Conservation (phyloP, 2,113 vertebrate genomes). For the Suncus etruscus region DNA sequence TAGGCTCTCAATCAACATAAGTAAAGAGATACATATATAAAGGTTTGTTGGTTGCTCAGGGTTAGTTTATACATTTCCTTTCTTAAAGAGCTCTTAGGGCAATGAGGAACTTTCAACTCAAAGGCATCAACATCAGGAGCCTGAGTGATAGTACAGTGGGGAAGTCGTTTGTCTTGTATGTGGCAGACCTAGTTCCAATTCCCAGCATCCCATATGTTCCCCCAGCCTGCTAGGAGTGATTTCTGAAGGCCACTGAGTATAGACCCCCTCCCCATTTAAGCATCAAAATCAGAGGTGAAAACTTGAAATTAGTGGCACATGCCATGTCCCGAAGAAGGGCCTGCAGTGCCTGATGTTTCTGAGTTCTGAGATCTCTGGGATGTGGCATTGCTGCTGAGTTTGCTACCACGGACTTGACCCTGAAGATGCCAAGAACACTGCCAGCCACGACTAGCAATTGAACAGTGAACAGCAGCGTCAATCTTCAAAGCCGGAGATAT, state of each 20-base stretch:
- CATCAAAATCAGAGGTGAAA: background rate
- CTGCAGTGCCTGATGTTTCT: background rate
- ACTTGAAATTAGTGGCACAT: background rate
- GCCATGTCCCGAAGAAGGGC: background rate
- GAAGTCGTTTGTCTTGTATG: no score
- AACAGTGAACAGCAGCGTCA: slow-evolving; percentile 58
- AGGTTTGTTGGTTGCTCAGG: background rate
- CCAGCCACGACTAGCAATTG: slow-evolving; percentile 8
- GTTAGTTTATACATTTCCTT: slow-evolving; percentile 35
- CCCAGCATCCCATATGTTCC: no score
- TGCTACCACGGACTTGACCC: slow-evolving; percentile 42
- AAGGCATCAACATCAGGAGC: background rate
- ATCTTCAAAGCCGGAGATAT: slow-evolving; percentile 73
- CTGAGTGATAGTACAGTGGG: no score
- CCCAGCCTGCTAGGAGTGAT: no score
- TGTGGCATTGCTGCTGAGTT: background rate
- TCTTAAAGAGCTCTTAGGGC: background rate
- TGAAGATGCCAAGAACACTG: background rate
- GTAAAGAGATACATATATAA: background rate
- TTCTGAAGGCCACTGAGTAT: no score
- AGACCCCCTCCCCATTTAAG: no score
- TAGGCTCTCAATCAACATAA: background rate
- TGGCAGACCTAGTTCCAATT: no score
- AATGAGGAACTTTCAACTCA: background rate
- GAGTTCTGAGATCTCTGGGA: background rate